These are phyloP conservation scores for Columba janthina DNA, from an alignment of 2,113 vertebrate species.

Conservation along the genomic window DNA sequence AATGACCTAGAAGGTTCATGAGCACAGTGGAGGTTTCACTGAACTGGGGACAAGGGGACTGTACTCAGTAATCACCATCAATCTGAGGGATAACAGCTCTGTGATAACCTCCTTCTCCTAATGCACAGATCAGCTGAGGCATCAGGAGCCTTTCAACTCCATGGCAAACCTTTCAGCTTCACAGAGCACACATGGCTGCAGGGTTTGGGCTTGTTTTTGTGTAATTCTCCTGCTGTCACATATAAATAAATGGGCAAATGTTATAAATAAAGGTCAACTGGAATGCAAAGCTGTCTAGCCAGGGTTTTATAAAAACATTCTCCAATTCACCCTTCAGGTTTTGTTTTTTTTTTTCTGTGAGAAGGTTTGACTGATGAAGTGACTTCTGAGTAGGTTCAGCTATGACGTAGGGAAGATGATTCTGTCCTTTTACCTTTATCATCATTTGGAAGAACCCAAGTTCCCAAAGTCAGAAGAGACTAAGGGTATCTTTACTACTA, in stretches of 20 bases:
- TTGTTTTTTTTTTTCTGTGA: background rate
- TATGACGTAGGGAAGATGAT: accelerated
- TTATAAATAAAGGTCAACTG: conserved; percentile 26
- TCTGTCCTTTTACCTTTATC: background rate
- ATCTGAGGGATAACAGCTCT: background rate
- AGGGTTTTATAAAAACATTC: background rate
- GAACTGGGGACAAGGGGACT: background rate
- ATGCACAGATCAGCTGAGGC: background rate
- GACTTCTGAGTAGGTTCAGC: background rate
- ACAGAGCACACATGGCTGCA: background rate
- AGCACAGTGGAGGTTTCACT: background rate
- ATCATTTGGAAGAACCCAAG: background rate
- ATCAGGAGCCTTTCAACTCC: background rate
- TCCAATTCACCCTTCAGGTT: background rate
- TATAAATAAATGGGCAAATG: background rate
- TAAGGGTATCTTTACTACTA: background rate
- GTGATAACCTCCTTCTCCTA: background rate
- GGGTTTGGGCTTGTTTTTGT: background rate
- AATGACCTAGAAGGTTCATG: background rate
- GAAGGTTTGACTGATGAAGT: background rate
- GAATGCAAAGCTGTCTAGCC: background rate
- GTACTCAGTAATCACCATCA: background rate
- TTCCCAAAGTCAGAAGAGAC: background rate
- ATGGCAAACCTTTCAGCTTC: background rate
- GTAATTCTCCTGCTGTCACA: background rate